A percentile compares a stretch with the other conserved stretches of the same genome.
These are phyloP conservation scores for Gandaritis pyraliata DNA, from an alignment of 2,888 invertebrate species.

Conservation along the genomic window DNA sequence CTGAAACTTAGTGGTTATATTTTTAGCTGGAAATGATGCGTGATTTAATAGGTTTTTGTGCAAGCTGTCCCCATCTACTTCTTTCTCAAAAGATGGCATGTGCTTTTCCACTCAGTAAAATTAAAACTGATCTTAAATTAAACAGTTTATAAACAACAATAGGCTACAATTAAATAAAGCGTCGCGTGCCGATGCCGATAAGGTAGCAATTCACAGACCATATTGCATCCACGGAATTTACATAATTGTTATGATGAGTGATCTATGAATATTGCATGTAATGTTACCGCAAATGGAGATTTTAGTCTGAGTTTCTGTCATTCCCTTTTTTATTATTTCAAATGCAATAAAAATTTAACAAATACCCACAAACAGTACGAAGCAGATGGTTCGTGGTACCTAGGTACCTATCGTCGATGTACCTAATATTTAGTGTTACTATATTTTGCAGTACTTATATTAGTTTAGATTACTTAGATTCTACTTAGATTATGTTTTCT, in stretches of 20 bases:
- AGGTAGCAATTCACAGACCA: conserved; percentile 75
- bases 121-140: conserved; percentile 36
- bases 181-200: conserved; percentile 80
- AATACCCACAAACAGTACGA: too few species aligned
- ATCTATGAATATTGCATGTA: conserved; percentile 44
- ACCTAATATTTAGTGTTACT: too few species aligned
- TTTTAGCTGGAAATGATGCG: too few species aligned
- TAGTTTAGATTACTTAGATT: too few species aligned
- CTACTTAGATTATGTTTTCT: too few species aligned
- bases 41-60: too few species aligned
- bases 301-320: conserved; percentile 32
- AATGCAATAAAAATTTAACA: too few species aligned
- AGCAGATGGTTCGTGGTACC: too few species aligned
- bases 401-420: too few species aligned
- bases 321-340: conserved; percentile 7
- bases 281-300: conserved; percentile 33
- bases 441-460: too few species aligned
- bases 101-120: conserved; percentile 6
- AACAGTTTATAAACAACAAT: conserved; percentile 65
- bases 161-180: conserved; percentile 58
- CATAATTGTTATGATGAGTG: conserved; percentile 73
- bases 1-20: too few species aligned
- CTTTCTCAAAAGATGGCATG: not conserved
- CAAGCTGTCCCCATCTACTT: too few species aligned
- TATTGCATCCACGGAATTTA: conserved; percentile 80